Conservation (phyloP, 2,113 vertebrate genomes). For the Lutjanus erythropterus region DNA sequence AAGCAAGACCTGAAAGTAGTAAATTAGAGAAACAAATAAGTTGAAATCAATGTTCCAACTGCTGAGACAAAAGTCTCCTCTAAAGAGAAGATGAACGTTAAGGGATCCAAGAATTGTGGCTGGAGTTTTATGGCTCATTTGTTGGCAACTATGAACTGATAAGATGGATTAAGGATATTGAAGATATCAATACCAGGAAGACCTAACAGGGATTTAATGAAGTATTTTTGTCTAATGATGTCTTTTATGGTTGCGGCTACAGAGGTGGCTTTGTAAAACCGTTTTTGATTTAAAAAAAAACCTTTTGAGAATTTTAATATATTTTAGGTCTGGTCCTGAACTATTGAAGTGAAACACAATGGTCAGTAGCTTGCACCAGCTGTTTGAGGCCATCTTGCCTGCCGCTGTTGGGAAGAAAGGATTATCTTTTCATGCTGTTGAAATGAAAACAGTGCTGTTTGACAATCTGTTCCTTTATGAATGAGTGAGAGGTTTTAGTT, state of each 20-base stretch:
- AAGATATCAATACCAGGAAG: not conserved
- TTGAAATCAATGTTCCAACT: conserved; percentile 36
- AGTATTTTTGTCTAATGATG: conserved; percentile 24
- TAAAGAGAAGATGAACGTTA: not conserved
- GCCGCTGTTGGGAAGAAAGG: conserved; percentile 57
- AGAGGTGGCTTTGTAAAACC: conserved; percentile 6
- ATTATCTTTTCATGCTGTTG: conserved; percentile 70
- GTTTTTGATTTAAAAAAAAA: conserved; percentile 15
- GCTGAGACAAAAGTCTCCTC: conserved; percentile 6
- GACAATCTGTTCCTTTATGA: conserved; percentile 72
- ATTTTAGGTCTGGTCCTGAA: not conserved
- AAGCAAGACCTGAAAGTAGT: conserved; percentile 43
- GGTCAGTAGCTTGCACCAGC: conserved; percentile 64
- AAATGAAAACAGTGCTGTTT: conserved; percentile 61
- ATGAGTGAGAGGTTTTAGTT: conserved; percentile 55
- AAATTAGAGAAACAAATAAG: conserved; percentile 57
- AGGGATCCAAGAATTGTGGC: conserved; percentile 9
- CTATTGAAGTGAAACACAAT: conserved; percentile 48
- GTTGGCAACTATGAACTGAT: not conserved
- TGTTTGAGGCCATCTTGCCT: conserved; percentile 65
- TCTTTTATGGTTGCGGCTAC: not conserved
- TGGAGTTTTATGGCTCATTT: conserved; percentile 17
- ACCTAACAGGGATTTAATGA: conserved; percentile 6
- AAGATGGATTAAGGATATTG: conserved; percentile 13
- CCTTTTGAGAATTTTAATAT: not conserved